Evolutionary conservation across 2,113 vertebrate genomes (phyloP), one percentile per base, ranked within the genome.

Genomic region (Sorex fumeus): DNA sequence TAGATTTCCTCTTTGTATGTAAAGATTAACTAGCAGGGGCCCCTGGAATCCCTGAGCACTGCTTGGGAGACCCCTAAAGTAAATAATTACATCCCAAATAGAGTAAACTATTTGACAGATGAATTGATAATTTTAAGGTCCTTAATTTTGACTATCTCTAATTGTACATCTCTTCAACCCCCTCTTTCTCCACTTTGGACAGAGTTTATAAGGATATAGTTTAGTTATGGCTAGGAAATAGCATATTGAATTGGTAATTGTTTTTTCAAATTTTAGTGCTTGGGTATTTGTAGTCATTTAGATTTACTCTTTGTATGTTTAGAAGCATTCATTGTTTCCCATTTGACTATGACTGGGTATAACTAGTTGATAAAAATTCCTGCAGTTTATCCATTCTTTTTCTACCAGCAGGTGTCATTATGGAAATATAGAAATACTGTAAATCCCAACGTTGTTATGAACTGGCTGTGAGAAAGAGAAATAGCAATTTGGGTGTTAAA

Each of bases 351-450:
- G 77, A 43, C 83, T 96, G 90, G 72, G 87, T 97, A 8, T 67
- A 94, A 53, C 60, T 93, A 90, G 94, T 87, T 84, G 84, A 94
- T 70, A 92, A 92, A 96, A 92, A 70, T 95, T 74, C 96, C 92
- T 97, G 96, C 79, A 97, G 69, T 96, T 97, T 95, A 95, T 96
- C 96, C 97, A 96, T 97, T 97, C 96, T 97, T 97, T 91, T 98
- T 94, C 97, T 96, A 97, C 97, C 98, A 98, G 98, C 97, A 98
- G 98, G 97, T 98, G 97, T 98, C 98, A 98, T 98, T 97, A 98
- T 98, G 98, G 97, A 98, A 98, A 98, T 98, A 97, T 96, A 96
- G 97, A 98, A 98, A 98, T 97, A 97, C 84, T 96, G 93, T 96
- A 93, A 95, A 97, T 97, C 97, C 92, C 95, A 95, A 67, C 96